Conservation (phyloP, 2,888 invertebrate species). For the Actias luna region DNA sequence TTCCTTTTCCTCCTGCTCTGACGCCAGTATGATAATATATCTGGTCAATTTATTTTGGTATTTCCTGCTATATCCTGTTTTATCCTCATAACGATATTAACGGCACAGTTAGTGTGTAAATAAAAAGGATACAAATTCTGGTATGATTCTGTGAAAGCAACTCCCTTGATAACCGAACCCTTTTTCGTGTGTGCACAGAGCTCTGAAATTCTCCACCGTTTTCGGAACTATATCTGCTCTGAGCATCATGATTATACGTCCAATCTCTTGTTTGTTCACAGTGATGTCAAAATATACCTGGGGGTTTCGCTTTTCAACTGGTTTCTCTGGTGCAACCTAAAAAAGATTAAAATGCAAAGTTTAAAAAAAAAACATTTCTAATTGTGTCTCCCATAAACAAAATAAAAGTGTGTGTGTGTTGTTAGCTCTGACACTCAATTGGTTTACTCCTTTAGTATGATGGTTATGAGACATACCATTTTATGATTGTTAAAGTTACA, state of each 20-base stretch:
- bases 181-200: constrained; percentile 97
- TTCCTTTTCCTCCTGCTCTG: too few relatives aligned
- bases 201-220: constrained; percentile 96
- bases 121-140: constrained; percentile 95
- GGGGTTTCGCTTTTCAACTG: constrained; percentile 84
- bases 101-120: not conserved
- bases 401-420: too few relatives aligned
- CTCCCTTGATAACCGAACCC: constrained; percentile 97
- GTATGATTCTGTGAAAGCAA: constrained; percentile 95
- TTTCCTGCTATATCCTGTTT: too few relatives aligned
- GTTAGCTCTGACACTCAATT: too few relatives aligned
- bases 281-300: constrained; percentile 98
- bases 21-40: too few relatives aligned
- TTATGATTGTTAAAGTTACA: too few relatives aligned
- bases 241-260: constrained; percentile 95
- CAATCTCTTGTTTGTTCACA: constrained; percentile 93
- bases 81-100: too few relatives aligned
- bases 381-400: too few relatives aligned
- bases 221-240: constrained; percentile 96
- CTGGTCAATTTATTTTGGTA: too few relatives aligned
- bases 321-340: constrained; percentile 55
- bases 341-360: constrained; percentile 23
- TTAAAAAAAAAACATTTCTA: too few relatives aligned
- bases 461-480: too few relatives aligned
- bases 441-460: too few relatives aligned